Evolutionary conservation across 2,888 invertebrate genomes (phyloP).

Genomic region (Eulithis testata): DNA sequence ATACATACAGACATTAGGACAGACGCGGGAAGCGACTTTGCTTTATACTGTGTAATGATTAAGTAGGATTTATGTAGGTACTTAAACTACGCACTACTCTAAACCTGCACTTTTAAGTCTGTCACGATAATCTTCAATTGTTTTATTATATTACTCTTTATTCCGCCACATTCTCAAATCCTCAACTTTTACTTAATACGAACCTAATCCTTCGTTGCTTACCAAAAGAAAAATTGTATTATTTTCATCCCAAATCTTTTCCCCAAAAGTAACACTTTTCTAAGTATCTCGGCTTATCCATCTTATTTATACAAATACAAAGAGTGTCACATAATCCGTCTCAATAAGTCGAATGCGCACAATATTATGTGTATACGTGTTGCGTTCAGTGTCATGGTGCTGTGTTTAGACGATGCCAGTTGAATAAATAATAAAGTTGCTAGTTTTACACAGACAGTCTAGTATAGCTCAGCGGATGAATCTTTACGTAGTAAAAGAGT

Average conservation of each 20-base stretch:
- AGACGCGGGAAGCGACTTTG: too few relatives aligned
- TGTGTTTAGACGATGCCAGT: constrained; percentile 17
- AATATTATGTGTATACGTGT: constrained; percentile 25
- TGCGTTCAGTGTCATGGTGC: constrained; percentile 20
- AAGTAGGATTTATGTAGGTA: too few relatives aligned
- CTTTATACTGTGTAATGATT: too few relatives aligned
- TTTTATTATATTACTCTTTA: too few relatives aligned
- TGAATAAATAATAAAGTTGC: too few relatives aligned
- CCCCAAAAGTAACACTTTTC: constrained; percentile 31
- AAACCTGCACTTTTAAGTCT: too few relatives aligned
- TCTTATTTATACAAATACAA: constrained; percentile 42
- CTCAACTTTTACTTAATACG: neutral
- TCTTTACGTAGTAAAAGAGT: too few relatives aligned
- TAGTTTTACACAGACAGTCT: too few relatives aligned
- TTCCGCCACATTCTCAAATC: neutral
- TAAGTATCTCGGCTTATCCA: constrained; percentile 39
- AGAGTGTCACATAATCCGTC: constrained; percentile 41
- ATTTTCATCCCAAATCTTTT: constrained; percentile 27
- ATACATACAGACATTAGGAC: too few relatives aligned
- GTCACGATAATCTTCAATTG: too few relatives aligned
- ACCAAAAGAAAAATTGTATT: constrained; percentile 11
- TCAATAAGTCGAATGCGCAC: constrained; percentile 39
- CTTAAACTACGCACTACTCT: too few relatives aligned
- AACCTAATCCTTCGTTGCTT: neutral
- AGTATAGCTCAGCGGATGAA: too few relatives aligned